These are phyloP conservation scores for Heliconius himera DNA, from an alignment of 1,140 invertebrate genomes.

Conservation along the genomic window DNA sequence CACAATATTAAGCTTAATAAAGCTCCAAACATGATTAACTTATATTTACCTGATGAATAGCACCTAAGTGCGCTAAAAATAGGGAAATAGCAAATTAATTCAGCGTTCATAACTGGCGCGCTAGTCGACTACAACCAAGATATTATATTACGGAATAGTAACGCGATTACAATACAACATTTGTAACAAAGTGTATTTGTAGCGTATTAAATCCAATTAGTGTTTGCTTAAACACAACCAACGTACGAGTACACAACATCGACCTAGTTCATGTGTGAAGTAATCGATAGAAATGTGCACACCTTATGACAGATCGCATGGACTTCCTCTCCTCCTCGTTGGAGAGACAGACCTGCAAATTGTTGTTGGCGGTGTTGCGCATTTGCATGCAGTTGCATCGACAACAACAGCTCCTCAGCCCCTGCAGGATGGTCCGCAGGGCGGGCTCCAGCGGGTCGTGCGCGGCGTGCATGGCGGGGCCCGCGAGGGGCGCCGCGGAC, in stretches of 20 bases:
- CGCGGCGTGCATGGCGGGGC: conserved; percentile 43
- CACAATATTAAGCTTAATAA: conserved; percentile 29
- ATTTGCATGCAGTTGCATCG: conserved; percentile 61
- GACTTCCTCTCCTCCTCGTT: conserved; percentile 78
- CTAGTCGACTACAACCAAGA: conserved; percentile 39
- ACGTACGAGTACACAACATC: not conserved
- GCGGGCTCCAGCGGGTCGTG: conserved; percentile 68
- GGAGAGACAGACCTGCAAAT: conserved; percentile 82
- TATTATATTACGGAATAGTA: conserved; percentile 28
- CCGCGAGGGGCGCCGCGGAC: conserved; percentile 44
- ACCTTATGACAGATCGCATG: conserved; percentile 85
- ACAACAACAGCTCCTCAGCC: conserved; percentile 72
- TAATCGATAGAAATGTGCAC: conserved; percentile 63
- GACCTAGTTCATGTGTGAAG: conserved; percentile 45
- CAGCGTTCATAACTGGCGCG: conserved; percentile 23
- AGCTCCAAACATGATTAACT: conserved; percentile 44
- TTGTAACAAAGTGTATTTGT: conserved; percentile 34
- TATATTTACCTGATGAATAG: conserved; percentile 75
- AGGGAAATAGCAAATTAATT: conserved; percentile 63
- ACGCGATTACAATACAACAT: conserved; percentile 31
- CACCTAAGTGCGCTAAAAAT: conserved; percentile 79
- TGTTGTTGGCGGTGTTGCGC: conserved; percentile 72
- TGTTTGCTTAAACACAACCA: not conserved
- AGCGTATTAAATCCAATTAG: conserved; percentile 47
- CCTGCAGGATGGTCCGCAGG: conserved; percentile 67